These are phyloP conservation scores for Podiceps cristatus DNA, from an alignment of 2,113 vertebrate genomes.

Conservation along the genomic window DNA sequence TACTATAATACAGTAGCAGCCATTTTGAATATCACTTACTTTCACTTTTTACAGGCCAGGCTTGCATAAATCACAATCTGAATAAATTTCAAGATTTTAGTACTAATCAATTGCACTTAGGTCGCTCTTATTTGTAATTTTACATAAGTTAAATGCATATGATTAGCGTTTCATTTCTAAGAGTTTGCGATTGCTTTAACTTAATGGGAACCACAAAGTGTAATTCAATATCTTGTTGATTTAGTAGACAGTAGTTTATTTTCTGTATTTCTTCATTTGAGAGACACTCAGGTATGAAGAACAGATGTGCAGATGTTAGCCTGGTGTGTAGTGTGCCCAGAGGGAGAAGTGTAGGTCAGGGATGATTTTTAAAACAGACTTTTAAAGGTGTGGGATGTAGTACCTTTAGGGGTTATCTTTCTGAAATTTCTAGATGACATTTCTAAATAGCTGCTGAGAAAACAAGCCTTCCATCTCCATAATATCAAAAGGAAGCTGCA, in stretches of 20 bases:
- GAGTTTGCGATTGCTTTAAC: not conserved
- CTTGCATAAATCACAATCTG: not conserved
- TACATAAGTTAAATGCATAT: not conserved
- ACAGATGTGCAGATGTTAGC: conserved; percentile 45
- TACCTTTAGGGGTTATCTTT: conserved; percentile 37
- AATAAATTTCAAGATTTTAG: not conserved
- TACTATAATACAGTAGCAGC: not conserved
- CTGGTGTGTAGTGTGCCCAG: conserved; percentile 1
- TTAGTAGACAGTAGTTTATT: conserved; percentile 30
- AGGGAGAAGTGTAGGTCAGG: conserved; percentile 26
- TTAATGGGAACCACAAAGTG: not conserved
- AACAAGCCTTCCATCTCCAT: conserved; percentile 51
- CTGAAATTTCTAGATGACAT: conserved; percentile 44
- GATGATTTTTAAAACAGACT: conserved; percentile 39
- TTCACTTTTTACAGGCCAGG: not conserved
- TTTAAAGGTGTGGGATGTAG: not conserved
- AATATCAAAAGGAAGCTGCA: conserved; percentile 68
- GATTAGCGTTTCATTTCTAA: not conserved
- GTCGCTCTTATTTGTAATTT: not conserved
- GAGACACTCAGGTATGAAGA: conserved; percentile 45
- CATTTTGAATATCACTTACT: not conserved
- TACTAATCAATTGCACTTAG: not conserved
- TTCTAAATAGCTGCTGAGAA: conserved; percentile 73
- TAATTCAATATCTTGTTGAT: conserved; percentile 29
- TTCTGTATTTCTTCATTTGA: conserved; percentile 47